phyloP scores from a whole-genome alignment of 2,888 invertebrate species.

The Sclerodermus sp. region DNA sequence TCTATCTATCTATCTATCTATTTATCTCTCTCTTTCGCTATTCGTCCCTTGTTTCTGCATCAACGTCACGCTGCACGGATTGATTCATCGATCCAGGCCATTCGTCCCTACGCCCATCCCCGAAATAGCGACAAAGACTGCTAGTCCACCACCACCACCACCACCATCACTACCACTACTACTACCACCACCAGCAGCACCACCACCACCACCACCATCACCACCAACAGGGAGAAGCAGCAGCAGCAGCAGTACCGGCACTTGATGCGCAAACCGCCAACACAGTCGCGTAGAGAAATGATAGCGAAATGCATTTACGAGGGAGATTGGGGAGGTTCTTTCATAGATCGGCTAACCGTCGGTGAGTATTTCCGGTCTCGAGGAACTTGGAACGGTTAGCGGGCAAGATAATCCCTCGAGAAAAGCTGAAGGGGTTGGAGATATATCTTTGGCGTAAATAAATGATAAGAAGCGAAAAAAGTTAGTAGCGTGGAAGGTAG shows the following conservation, averaged over 20 bases:
- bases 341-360: no score
- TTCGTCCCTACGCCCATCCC: constrained; percentile 39
- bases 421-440: constrained; percentile 5
- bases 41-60: constrained; percentile 23
- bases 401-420: no score
- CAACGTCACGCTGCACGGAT: constrained; percentile 54
- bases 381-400: no score
- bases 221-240: no score
- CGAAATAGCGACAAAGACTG: constrained; percentile 51
- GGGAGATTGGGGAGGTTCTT: background rate
- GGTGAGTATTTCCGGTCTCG: no score
- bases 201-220: no score
- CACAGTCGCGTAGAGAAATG: constrained; percentile 27
- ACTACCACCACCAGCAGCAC: no score
- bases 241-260: background rate
- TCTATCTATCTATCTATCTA: no score
- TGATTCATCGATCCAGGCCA: constrained; percentile 55
- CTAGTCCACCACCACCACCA: background rate
- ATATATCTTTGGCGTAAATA: constrained; percentile 49
- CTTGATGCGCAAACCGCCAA: constrained; percentile 25
- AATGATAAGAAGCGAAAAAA: constrained; percentile 46
- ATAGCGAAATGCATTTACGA: constrained; percentile 34
- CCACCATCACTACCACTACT: no score
- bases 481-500: constrained; percentile 13
- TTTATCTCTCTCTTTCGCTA: constrained; percentile 14